Evolutionary conservation across 2,113 vertebrate genomes (phyloP).

Genomic region (Protobothrops flavoviridis): DNA sequence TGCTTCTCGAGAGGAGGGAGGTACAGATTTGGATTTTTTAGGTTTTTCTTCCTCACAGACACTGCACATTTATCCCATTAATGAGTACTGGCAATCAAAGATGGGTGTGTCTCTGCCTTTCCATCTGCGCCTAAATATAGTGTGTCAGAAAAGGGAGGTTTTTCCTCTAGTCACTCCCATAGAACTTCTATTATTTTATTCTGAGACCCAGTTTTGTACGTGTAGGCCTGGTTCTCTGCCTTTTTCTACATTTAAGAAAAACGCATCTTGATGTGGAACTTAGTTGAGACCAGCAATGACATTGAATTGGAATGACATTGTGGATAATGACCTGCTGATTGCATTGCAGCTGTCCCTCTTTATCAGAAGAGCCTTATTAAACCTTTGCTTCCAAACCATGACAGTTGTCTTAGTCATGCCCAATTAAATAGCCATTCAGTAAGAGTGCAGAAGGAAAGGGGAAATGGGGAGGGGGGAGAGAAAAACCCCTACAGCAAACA

Average conservation of each 20-base stretch:
- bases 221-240: conserved; percentile 1
- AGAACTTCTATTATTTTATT: not conserved
- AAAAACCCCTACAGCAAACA: not conserved
- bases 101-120: not conserved
- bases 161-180: no score
- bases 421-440: conserved; percentile 18
- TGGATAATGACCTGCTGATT: conserved; percentile 56
- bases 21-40: not conserved
- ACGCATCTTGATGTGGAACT: conserved; percentile 13
- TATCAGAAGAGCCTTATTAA: conserved; percentile 13
- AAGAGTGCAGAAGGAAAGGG: conserved; percentile 14
- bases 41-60: not conserved
- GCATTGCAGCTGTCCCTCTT: conserved; percentile 14
- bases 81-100: not conserved
- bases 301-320: conserved; percentile 48
- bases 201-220: not conserved
- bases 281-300: conserved; percentile 28
- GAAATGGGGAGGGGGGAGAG: not conserved
- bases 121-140: not conserved
- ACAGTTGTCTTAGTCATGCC: conserved; percentile 39
- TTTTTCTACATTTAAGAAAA: not conserved
- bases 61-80: not conserved
- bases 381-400: conserved; percentile 27
- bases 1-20: not conserved
- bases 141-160: not conserved